Percentiles rank a stretch among this genome's conserved stretches.
Evolutionary conservation across 2,113 vertebrate species (phyloP).

Genomic region (Melanerpes aurifrons): DNA sequence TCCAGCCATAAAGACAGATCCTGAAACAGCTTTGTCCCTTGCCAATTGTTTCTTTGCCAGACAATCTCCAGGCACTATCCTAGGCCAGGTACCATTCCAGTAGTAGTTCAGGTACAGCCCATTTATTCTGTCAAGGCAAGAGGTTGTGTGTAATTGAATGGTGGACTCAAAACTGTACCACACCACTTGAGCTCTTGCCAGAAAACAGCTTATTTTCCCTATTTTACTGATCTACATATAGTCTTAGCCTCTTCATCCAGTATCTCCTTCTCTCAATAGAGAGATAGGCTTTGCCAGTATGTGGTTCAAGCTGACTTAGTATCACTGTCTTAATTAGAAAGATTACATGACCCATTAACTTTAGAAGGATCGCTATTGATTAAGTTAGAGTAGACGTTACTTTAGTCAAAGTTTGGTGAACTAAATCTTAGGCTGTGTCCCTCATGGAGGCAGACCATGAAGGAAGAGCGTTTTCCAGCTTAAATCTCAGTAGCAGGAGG

Average conservation of each 20-base stretch:
- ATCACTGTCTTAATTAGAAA: not conserved
- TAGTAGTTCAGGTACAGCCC: not conserved
- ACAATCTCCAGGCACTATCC: not conserved
- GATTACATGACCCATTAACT: not conserved
- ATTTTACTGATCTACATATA: not conserved
- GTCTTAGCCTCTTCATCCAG: not conserved
- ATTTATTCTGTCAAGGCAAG: not conserved
- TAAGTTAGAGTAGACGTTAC: not conserved
- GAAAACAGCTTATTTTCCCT: not conserved
- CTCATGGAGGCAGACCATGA: not conserved
- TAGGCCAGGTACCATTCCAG: not conserved
- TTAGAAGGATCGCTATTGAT: not conserved
- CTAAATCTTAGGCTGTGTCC: not conserved
- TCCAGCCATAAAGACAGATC: not conserved
- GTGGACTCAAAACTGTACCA: not conserved
- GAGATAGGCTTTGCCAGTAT: not conserved
- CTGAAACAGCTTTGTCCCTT: not conserved
- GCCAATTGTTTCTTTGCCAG: not conserved
- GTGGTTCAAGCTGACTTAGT: not conserved
- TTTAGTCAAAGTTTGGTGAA: not conserved
- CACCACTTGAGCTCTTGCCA: not conserved
- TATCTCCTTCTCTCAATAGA: not conserved
- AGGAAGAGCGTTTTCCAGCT: not conserved
- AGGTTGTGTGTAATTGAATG: not conserved
- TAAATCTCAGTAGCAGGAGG: not conserved